Conservation (phyloP, 64 coral and sea anemone species). For the Montipora efflorescens region DNA sequence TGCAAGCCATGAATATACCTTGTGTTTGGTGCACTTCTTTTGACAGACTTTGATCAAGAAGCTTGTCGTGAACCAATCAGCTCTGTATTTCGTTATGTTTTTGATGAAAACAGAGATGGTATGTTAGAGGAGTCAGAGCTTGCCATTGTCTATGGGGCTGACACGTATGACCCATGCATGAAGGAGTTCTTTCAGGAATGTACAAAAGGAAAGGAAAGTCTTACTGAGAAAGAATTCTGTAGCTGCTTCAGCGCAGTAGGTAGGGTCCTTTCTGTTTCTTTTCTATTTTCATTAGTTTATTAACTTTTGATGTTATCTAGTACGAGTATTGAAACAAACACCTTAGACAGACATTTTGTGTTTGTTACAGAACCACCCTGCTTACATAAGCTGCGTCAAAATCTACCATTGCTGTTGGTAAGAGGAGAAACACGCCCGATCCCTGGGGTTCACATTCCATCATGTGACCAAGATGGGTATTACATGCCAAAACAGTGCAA, state of each 20-base stretch:
- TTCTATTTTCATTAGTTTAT: no score
- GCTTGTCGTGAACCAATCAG: conserved; percentile 81
- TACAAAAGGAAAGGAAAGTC: conserved; percentile 75
- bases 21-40: background rate
- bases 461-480: conserved; percentile 86
- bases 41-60: conserved; percentile 21
- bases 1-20: background rate
- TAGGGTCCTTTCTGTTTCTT: conserved; percentile 15
- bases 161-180: conserved; percentile 67
- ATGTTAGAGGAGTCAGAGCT: conserved; percentile 61
- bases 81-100: conserved; percentile 77
- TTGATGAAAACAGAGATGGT: conserved; percentile 68
- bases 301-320: no score
- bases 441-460: conserved; percentile 74
- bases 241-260: conserved; percentile 75
- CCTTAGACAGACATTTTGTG: background rate
- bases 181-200: conserved; percentile 75
- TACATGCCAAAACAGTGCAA: conserved; percentile 77
- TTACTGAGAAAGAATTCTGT: conserved; percentile 73
- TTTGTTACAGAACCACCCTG: conserved; percentile 74
- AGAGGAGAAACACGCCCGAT: conserved; percentile 65
- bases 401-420: conserved; percentile 71
- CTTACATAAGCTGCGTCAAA: conserved; percentile 65
- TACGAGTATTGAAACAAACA: no score
- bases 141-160: conserved; percentile 42